Evolutionary conservation across 2,113 vertebrate genomes (phyloP), one percentile per base, ranked within the genome.

Genomic region (Myxocyprinus asiaticus): DNA sequence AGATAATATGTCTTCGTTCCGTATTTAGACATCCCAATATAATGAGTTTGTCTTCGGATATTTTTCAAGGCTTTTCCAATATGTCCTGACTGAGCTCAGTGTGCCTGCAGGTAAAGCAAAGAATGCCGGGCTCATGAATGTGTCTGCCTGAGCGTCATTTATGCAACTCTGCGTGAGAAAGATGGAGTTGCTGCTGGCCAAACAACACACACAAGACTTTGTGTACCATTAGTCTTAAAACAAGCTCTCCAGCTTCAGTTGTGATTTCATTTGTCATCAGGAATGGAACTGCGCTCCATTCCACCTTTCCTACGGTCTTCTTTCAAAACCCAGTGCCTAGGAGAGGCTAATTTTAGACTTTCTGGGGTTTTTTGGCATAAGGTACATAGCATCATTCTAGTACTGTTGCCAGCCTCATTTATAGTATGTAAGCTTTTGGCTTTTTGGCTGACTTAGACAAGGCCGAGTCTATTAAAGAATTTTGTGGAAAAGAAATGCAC

Each of bases 141-240:
- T 81, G 79, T 78, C 66, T 81, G 70, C 80, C 22, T 70, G 83
- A 81, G 22, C 67, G 69, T 69, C 73, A 74, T 84, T 84, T 70
- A 81, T 70, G 79, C 51, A 72, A 44, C 65, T 76, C 79, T 81
- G 79, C 59, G 79, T 75, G 44, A 47, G 76, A 77, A 76, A 78
- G 83, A 84, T 84, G 69, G 79, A 81, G 70, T 74, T 79, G 76
- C 70, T 77, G 65, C n/a, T 7, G 75, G 79, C 56, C 59, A 78
- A 78, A 84, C 67, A 72, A 70, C 76, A 81, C 82, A 77, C 56
- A 22, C 56, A 77, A 71, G 68, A 78, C 78, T 68, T 50, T 59
- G 75, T 84, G 67, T 65, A 51, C 73, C 70, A 74, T 84, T 81
- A 84, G 76, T 77, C 67, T 77, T 50, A 77, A 76, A 83, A 80